Percentiles rank a stretch among this genome's conserved stretches.
These are phyloP conservation scores for Amphipoea lucens DNA, from an alignment of 2,888 invertebrate species.

Conservation along the genomic window DNA sequence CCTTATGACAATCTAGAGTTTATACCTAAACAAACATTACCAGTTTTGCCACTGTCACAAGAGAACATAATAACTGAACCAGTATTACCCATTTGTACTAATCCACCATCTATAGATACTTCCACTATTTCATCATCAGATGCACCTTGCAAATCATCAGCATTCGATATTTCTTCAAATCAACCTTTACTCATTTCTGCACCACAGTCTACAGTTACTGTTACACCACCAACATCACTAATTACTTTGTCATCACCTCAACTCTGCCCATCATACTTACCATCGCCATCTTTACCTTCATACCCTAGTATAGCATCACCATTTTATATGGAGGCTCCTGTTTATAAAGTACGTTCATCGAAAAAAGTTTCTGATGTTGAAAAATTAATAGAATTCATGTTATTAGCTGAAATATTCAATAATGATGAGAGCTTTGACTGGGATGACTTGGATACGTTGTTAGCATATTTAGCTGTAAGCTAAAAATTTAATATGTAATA, in stretches of 20 bases:
- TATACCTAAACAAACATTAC: neutral
- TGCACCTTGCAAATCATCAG: neutral
- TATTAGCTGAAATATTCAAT: conserved; percentile 52
- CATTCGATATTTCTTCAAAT: conserved; percentile 6
- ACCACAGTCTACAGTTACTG: neutral
- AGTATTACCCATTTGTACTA: neutral
- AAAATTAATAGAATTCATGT: conserved; percentile 40
- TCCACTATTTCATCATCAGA: neutral
- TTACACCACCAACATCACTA: conserved; percentile 13
- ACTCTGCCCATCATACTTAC: conserved; percentile 44
- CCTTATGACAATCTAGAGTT: neutral
- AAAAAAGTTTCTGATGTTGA: conserved; percentile 39
- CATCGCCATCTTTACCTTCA: conserved; percentile 53
- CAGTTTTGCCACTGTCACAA: neutral
- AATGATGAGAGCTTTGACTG: conserved; percentile 43
- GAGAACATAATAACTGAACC: neutral
- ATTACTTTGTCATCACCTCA: conserved; percentile 22
- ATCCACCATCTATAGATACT: neutral
- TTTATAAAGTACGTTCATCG: conserved; percentile 25
- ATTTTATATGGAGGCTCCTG: conserved; percentile 17
- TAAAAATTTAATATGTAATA: neutral
- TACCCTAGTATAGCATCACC: conserved; percentile 21
- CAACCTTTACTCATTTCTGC: neutral
- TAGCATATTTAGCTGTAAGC: conserved; percentile 34
- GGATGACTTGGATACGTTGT: conserved; percentile 49